phyloP scores from a whole-genome alignment of 92 coral and sea anemone species.

The Bergia sp. region DNA sequence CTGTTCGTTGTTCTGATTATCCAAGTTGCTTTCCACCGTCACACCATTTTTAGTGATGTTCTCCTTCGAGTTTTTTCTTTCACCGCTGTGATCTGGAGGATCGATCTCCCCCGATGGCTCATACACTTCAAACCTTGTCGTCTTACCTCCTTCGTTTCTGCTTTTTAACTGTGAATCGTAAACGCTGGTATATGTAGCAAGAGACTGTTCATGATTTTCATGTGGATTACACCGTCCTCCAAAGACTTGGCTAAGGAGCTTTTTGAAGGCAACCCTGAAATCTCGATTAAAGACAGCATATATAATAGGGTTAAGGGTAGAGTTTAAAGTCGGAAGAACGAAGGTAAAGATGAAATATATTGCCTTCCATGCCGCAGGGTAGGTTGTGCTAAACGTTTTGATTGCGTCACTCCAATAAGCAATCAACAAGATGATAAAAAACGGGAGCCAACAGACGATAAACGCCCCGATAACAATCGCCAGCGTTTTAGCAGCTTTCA shows the following conservation, averaged over 20 bases:
- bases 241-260: conserved; percentile 7
- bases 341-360: conserved; percentile 63
- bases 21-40: background rate
- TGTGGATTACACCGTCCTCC: background rate
- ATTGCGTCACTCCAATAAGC: conserved; percentile 54
- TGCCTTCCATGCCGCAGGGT: conserved; percentile 26
- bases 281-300: conserved; percentile 84
- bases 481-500: conserved; percentile 92
- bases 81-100: background rate
- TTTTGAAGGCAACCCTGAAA: conserved; percentile 69
- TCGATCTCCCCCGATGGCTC: conserved; percentile 28
- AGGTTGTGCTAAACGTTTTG: background rate
- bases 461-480: conserved; percentile 93
- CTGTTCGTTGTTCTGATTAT: background rate
- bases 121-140: conserved; percentile 19
- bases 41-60: background rate
- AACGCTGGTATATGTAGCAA: conserved; percentile 14
- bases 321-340: conserved; percentile 75
- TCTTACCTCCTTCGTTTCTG: background rate
- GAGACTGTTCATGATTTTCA: conserved; percentile 1
- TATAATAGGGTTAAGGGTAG: conserved; percentile 80
- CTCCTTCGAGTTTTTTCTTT: background rate
- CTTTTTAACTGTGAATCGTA: background rate
- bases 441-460: conserved; percentile 88
- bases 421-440: conserved; percentile 61